Evolutionary conservation across 2,888 invertebrate genomes (phyloP).

Genomic region (Epinotia nisella): DNA sequence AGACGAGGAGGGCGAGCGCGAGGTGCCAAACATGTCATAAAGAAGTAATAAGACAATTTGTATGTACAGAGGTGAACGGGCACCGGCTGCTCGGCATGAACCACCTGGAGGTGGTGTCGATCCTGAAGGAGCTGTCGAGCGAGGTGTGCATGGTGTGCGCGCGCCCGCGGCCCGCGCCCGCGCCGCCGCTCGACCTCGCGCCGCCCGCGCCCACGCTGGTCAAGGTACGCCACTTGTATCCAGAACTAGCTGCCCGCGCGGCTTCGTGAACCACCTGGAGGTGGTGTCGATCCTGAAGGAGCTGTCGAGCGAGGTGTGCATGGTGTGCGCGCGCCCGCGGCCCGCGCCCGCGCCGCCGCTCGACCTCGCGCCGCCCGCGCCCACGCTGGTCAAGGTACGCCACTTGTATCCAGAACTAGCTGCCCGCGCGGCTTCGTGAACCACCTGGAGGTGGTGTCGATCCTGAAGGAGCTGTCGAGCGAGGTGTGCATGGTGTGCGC

Average conservation of each 20-base stretch:
- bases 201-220: constrained; percentile 57
- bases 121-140: constrained; percentile 95
- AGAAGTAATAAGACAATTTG: neutral
- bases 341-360: constrained; percentile 73
- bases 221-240: too few relatives aligned
- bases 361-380: too few relatives aligned
- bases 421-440: constrained; percentile 90
- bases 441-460: constrained; percentile 97
- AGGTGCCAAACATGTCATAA: neutral
- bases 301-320: constrained; percentile 93
- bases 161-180: constrained; percentile 80
- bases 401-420: too few relatives aligned
- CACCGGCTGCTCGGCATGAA: constrained; percentile 95
- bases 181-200: constrained; percentile 51
- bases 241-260: too few relatives aligned
- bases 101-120: constrained; percentile 97
- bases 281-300: constrained; percentile 97
- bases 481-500: constrained; percentile 97
- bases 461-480: constrained; percentile 95
- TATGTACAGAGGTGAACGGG: constrained; percentile 91
- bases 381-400: too few relatives aligned
- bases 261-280: constrained; percentile 96
- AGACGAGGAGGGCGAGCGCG: too few relatives aligned
- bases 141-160: constrained; percentile 97
- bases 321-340: constrained; percentile 91